Conservation (phyloP, 1,140 invertebrate genomes). For the Eubasilissa regina region DNA sequence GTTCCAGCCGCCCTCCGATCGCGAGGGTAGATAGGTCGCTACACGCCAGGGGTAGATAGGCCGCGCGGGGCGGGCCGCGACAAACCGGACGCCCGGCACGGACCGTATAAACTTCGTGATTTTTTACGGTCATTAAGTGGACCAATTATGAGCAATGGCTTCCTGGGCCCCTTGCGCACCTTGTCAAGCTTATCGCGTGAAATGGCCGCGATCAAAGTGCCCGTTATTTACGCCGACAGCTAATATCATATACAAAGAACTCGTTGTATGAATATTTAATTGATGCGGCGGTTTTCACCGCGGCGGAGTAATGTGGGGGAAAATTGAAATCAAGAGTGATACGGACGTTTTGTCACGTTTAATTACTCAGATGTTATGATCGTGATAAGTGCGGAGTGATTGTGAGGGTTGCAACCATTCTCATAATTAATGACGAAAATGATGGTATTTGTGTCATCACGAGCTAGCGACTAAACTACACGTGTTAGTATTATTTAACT, state of each 20-base stretch:
- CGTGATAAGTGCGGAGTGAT: too few relatives aligned
- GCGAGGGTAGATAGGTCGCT: not conserved
- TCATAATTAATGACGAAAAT: too few relatives aligned
- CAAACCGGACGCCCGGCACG: not conserved
- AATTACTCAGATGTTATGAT: too few relatives aligned
- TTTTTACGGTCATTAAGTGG: constrained; percentile 56
- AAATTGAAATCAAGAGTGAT: constrained; percentile 8
- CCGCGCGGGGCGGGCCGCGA: not conserved
- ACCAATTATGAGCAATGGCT: constrained; percentile 57
- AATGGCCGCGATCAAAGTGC: constrained; percentile 42
- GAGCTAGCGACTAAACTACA: too few relatives aligned
- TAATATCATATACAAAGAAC: constrained; percentile 1
- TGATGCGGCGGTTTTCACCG: not conserved
- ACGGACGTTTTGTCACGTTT: constrained; percentile 27
- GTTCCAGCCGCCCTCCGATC: not conserved
- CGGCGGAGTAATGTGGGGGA: not conserved
- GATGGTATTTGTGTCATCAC: too few relatives aligned
- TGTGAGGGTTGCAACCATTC: too few relatives aligned
- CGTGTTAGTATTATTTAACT: too few relatives aligned
- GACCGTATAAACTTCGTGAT: constrained; percentile 47
- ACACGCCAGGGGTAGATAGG: too few relatives aligned
- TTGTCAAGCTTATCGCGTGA: constrained; percentile 54
- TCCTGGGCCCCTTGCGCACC: constrained; percentile 44
- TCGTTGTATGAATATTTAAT: not conserved
- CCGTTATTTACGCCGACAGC: constrained; percentile 41